Evolutionary conservation across 2,888 invertebrate species (phyloP).

Genomic region (Apantesis nais): DNA sequence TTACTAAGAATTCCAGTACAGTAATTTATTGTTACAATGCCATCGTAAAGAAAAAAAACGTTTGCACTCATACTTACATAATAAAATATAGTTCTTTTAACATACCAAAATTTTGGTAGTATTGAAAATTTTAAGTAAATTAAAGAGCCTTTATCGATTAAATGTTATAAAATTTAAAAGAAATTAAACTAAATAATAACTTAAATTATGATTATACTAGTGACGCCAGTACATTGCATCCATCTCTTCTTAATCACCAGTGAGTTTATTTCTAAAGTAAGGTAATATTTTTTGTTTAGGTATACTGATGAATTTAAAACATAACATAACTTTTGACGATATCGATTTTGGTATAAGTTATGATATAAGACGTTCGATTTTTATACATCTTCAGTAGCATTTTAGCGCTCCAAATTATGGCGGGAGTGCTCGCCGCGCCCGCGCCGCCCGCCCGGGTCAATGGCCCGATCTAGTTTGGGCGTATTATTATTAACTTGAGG

Average conservation of each 20-base stretch:
- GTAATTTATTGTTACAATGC: not conserved
- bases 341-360: slow-evolving; percentile 13
- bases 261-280: slow-evolving; percentile 13
- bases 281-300: too few relatives aligned
- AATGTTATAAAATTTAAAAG: not conserved
- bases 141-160: slow-evolving; percentile 6
- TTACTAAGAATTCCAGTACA: not conserved
- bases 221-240: slow-evolving; percentile 15
- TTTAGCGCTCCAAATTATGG: slow-evolving; percentile 70
- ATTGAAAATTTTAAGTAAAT: not conserved
- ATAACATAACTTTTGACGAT: not conserved
- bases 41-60: not conserved
- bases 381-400: slow-evolving; percentile 56
- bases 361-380: slow-evolving; percentile 19
- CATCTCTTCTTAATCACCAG: slow-evolving; percentile 19
- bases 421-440: slow-evolving; percentile 70
- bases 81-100: not conserved
- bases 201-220: not conserved
- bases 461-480: slow-evolving; percentile 85
- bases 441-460: slow-evolving; percentile 76
- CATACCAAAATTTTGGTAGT: not conserved
- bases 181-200: slow-evolving; percentile 4
- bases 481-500: slow-evolving; percentile 81
- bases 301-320: slow-evolving; percentile 17
- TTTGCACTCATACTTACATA: not conserved